Base-by-base conservation (phyloP, 2,797 vertebrate species). In the Acrossocheilus wenchowensis region DNA sequence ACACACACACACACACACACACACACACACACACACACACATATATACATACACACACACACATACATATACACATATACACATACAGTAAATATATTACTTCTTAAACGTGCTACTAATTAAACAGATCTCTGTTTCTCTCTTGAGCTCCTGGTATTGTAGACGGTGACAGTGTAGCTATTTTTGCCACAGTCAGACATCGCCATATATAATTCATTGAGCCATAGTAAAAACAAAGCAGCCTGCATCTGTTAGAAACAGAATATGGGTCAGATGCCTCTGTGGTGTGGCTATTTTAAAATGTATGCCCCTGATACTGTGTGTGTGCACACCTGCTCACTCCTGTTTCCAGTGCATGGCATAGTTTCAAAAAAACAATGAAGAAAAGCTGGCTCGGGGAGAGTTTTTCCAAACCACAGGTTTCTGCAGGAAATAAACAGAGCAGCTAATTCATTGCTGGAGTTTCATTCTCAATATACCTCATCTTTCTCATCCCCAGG, bases 401-500 rank as follows among this genome's bases (percentile, higher is more conserved):
- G 15, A 41, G 2, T 72, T n/a, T 72, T 57, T 82, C 14, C 19
- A 82, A 52, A 69, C 21, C 52, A 41, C 41, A 48, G 21, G 43
- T 66, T 80, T 23, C 60, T 48, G 7, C 78, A 26, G 36, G 78
- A 80, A 64, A 41, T 60, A 64, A 80, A 64, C 36, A 10, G 39
- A 4, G 62, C 12, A 69, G 50, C 14, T 5, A 45, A 39, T 43
- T 15, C 14, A 54, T 36, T 5, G 1, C 21, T 41, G 52, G 11
- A 26, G 36, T 68, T 66, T 66, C 6, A 48, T 2, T 21, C n/a
- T 9, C 19, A 30, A 64, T 69, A 7, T 77, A 39, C 6, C 41
- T 74, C 10, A 14, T 36, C 3, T 78, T 60, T 17, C 57, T 15
- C 66, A 1, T 1, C 83, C 0, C 1, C 91, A 99, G 98, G 94